Percentiles rank a stretch among this genome's conserved stretches.
These are phyloP conservation scores for Propithecus coquereli DNA, from an alignment of 2,113 vertebrate genomes.

Conservation along the genomic window DNA sequence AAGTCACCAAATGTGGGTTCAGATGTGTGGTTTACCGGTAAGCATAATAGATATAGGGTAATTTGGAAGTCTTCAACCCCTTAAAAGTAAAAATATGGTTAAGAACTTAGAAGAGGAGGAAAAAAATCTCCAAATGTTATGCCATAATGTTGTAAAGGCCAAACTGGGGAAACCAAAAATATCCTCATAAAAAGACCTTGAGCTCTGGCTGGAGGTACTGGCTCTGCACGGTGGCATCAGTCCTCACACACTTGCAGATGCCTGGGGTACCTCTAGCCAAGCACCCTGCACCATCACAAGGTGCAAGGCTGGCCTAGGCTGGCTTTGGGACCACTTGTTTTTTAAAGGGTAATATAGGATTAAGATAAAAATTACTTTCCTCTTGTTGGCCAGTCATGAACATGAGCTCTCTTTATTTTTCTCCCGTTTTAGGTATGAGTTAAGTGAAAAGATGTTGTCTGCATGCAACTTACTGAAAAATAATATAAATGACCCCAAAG, in stretches of 20 bases:
- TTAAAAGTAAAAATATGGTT: slow-evolving; percentile 21
- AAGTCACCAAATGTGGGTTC: neutral
- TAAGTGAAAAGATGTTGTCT: slow-evolving; percentile 96
- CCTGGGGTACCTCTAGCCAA: neutral
- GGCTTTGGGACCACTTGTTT: neutral
- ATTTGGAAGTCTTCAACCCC: neutral
- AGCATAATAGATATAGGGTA: neutral
- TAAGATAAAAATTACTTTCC: neutral
- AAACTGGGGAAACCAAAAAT: neutral
- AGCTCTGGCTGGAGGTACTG: neutral
- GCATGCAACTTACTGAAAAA: slow-evolving; percentile 90
- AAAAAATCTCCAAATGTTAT: neutral
- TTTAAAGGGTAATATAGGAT: neutral
- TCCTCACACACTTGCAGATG: rapidly evolving
- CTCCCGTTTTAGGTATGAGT: slow-evolving; percentile 85
- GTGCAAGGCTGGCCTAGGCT: too few species aligned
- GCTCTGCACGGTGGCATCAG: neutral
- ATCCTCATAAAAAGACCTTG: neutral
- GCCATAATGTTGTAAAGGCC: neutral
- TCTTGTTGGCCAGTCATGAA: neutral
- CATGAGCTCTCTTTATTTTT: neutral
- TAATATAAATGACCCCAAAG: slow-evolving; percentile 89
- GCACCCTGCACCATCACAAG: neutral
- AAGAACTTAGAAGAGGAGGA: neutral
- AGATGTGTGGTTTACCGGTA: neutral